A percentile compares a stretch with the other conserved stretches of the same genome.
These are phyloP conservation scores for Teleogryllus occipitalis DNA, from an alignment of 1,140 invertebrate genomes.

Conservation along the genomic window DNA sequence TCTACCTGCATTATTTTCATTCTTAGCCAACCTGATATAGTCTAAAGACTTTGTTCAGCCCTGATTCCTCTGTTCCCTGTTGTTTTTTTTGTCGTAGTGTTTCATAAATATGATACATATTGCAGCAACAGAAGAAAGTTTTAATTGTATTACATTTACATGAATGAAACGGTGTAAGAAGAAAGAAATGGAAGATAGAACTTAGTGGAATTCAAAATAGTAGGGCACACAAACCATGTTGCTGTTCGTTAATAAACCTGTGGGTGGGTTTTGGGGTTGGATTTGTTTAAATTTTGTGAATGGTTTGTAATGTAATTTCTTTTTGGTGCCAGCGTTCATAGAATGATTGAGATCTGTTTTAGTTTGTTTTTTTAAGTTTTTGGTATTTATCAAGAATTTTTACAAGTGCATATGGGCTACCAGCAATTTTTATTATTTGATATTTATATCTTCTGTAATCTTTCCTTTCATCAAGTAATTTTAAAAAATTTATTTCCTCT, in stretches of 20 bases:
- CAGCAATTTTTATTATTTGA: not conserved
- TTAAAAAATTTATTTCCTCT: not conserved
- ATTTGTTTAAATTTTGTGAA: not conserved
- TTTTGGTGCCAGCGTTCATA: not conserved
- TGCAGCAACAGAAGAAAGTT: not conserved
- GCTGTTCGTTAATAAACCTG: not conserved
- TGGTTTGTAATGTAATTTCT: not conserved
- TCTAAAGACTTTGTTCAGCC: not conserved
- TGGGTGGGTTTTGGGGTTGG: not conserved
- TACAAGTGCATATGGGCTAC: not conserved
- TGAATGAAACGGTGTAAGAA: not conserved
- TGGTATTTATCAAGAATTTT: not conserved
- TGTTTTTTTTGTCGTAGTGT: not conserved
- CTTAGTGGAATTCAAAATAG: too few relatives aligned
- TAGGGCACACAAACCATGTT: too few relatives aligned
- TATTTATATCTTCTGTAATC: not conserved
- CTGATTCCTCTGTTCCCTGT: not conserved
- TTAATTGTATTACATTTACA: not conserved
- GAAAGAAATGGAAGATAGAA: too few relatives aligned
- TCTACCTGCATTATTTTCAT: not conserved
- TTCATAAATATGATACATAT: not conserved
- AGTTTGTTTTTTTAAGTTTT: not conserved
- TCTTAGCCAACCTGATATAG: not conserved
- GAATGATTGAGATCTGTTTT: too few relatives aligned
- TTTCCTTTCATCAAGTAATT: not conserved